Conservation (phyloP, 2,797 vertebrate genomes). For the Morelia viridis region DNA sequence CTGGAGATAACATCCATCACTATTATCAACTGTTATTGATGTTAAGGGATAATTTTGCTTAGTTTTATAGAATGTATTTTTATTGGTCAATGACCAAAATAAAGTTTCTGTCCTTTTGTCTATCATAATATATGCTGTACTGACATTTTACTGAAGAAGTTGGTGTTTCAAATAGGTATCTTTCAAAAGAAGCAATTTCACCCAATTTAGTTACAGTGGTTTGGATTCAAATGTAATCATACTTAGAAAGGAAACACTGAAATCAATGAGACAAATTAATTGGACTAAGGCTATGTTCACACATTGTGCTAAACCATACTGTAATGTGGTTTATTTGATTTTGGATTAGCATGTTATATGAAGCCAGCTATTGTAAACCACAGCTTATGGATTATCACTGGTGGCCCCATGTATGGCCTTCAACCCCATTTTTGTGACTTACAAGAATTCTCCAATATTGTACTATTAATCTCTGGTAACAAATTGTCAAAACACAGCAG, state of each 20-base stretch:
- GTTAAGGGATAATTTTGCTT: too few species aligned
- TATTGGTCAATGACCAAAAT: too few species aligned
- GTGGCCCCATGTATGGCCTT: background rate
- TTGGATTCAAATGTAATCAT: background rate
- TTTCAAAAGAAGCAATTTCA: slow-evolving; percentile 21
- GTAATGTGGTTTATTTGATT: background rate
- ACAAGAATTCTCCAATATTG: background rate
- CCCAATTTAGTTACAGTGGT: background rate
- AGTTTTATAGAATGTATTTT: too few species aligned
- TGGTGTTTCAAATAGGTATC: slow-evolving; percentile 54
- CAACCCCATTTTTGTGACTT: background rate
- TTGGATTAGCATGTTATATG: background rate
- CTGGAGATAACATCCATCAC: slow-evolving; percentile 45
- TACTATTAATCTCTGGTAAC: background rate
- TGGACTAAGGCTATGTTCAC: background rate
- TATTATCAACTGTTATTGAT: too few species aligned
- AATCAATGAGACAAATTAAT: background rate
- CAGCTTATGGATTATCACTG: background rate
- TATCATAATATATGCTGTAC: background rate
- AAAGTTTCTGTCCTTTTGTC: too few species aligned
- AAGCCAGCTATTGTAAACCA: background rate
- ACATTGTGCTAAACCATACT: background rate
- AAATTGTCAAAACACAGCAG: background rate
- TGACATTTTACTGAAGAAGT: slow-evolving; percentile 12
- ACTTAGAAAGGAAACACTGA: background rate